Base-by-base conservation (phyloP, 2,888 invertebrate genomes). In the Ophioninae sp. region DNA sequence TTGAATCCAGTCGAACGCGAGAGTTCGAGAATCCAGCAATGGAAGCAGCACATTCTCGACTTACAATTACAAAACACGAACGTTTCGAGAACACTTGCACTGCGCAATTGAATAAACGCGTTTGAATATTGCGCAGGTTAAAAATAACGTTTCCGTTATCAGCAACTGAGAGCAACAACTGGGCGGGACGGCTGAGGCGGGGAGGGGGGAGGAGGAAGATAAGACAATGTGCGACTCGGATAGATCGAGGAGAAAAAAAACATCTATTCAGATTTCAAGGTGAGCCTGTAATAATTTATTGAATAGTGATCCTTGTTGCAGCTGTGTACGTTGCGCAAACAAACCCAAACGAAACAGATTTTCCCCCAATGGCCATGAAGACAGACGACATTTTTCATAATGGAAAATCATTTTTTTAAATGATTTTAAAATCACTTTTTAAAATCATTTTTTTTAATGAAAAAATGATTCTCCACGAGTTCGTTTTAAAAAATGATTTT, bases 231-330 rank as follows among this genome's bases (percentile, higher is more conserved):
- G 21, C 21, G 72, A 72, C 59, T 41, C 17, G 59, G 17, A 7
- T 6, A 72, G 17, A 41, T 61, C 13, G 37, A 72, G 59, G 17
- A n/a, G 41, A 69, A 70, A 56, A 69, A 56, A 41, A 20, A 72
- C 8, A 21, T 7, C 23, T 61, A 59, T 59, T 59, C 41, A 39
- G 39, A 59, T 20, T 61, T 21, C 59, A 39, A 61, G 72, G 59
- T 72, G 21, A 72, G 59, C 30, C 37, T 20, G 10, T n/a, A 70
- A 30, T 1, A 57, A 57, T 30, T 50, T 68, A 50, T 50, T 30
- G 3, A 30, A 30, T 30, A 30, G 30, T 30, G 30, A 30, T 30
- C 30, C 30, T 30, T 3, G 30, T 30, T 30, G 30, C 2, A 30
- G 30, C 30, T 30, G 30, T 2, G n/a, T 2, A 30, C 30, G 30